Percentiles rank a stretch among this genome's conserved stretches.
Evolutionary conservation across 2,113 vertebrate species (phyloP).

Genomic region (Rhinoderma darwinii): DNA sequence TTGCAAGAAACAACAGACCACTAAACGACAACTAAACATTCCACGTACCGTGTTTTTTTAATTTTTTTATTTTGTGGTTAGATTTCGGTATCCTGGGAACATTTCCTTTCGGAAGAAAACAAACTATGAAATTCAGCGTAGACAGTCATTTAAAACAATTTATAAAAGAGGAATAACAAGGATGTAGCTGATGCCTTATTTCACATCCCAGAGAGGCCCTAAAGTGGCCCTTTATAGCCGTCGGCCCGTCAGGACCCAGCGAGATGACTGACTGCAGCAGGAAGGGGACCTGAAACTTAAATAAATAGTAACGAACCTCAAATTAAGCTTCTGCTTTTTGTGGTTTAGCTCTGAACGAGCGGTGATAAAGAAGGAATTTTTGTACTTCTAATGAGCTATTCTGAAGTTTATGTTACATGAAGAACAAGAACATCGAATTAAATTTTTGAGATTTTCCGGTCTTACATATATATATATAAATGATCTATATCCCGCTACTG

Average conservation of each 20-base stretch:
- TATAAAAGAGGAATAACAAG: background rate
- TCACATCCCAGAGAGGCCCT: background rate
- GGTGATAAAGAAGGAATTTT: background rate
- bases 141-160: background rate
- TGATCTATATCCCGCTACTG: background rate
- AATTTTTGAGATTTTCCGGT: background rate
- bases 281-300: conserved; percentile 27
- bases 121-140: background rate
- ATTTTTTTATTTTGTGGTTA: background rate
- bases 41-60: background rate
- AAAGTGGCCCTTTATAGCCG: background rate
- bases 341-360: background rate
- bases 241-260: background rate
- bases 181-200: background rate
- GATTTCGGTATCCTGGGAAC: background rate
- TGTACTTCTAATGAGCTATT: background rate
- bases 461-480: background rate
- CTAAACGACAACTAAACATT: background rate
- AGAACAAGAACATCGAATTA: background rate
- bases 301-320: conserved; percentile 19
- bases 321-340: conserved; percentile 32
- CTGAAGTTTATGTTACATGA: background rate
- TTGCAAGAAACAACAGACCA: background rate
- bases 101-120: conserved; percentile 17
- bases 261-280: conserved; percentile 21